These are phyloP conservation scores for Leptinotarsa texana DNA, from an alignment of 1,140 invertebrate species.

Conservation along the genomic window DNA sequence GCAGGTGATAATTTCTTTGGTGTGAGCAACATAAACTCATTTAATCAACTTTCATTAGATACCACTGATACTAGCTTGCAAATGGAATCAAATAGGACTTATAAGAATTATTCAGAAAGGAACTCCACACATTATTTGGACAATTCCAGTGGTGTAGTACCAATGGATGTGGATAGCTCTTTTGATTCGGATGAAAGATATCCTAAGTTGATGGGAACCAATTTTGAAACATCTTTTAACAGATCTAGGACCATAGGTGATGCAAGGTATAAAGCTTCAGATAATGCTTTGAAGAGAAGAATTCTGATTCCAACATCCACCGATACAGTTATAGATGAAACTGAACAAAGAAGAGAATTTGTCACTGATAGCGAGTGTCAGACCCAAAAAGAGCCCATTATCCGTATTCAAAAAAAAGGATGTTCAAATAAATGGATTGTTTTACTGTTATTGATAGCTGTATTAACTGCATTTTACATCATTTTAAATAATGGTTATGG, in stretches of 20 bases:
- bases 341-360: neutral
- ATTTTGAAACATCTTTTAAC: neutral
- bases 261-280: constrained; percentile 10
- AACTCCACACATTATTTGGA: neutral
- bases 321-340: neutral
- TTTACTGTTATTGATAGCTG: constrained; percentile 1
- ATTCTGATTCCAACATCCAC: neutral
- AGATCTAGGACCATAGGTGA: neutral
- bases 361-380: neutral
- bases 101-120: no score
- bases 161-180: constrained; percentile 23
- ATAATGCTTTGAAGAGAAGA: constrained; percentile 8
- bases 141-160: neutral
- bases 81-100: no score
- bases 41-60: neutral
- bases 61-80: no score
- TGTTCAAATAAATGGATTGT: neutral
- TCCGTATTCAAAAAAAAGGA: neutral
- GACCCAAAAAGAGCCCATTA: neutral
- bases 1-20: neutral
- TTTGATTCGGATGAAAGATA: constrained; percentile 6
- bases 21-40: neutral
- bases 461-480: neutral
- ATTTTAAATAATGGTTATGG: neutral
- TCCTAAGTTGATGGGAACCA: constrained; percentile 9